These are phyloP conservation scores for Aphyosemion australe DNA, from an alignment of 2,113 vertebrate species.

Conservation along the genomic window DNA sequence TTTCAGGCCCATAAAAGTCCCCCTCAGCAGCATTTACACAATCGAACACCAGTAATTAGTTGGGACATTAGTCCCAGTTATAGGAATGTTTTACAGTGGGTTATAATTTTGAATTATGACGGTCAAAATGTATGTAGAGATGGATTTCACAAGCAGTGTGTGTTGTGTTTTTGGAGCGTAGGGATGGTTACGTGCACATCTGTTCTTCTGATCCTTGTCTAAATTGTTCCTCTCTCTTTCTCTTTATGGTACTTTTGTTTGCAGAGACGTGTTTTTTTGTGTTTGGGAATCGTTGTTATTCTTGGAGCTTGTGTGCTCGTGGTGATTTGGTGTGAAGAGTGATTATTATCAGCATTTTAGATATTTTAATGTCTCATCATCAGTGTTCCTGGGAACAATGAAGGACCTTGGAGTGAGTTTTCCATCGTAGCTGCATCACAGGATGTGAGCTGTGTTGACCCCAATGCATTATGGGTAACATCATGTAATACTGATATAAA, in stretches of 20 bases:
- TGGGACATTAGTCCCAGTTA: neutral
- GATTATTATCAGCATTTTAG: neutral
- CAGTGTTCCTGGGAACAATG: neutral
- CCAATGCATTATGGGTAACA: too few species aligned
- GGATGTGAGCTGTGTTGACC: too few species aligned
- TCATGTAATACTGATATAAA: too few species aligned
- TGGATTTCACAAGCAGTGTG: constrained; percentile 10
- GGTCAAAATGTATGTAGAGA: constrained; percentile 19
- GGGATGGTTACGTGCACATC: constrained; percentile 23
- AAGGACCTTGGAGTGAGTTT: neutral
- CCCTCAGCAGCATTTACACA: constrained; percentile 12
- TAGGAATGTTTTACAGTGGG: constrained; percentile 2
- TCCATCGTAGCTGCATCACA: neutral
- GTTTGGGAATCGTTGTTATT: constrained; percentile 5
- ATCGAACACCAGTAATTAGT: constrained; percentile 20
- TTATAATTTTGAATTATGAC: constrained; percentile 18
- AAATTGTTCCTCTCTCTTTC: neutral
- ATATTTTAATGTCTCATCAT: neutral
- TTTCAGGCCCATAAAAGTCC: constrained; percentile 18
- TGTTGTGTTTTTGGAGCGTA: constrained; percentile 9
- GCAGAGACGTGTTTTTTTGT: neutral
- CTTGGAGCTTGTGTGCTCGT: neutral
- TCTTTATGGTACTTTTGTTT: neutral
- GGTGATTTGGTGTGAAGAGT: neutral
- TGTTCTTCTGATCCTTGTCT: constrained; percentile 24